Evolutionary conservation across 1,140 invertebrate species (phyloP).

Genomic region (Eumaeus atala): DNA sequence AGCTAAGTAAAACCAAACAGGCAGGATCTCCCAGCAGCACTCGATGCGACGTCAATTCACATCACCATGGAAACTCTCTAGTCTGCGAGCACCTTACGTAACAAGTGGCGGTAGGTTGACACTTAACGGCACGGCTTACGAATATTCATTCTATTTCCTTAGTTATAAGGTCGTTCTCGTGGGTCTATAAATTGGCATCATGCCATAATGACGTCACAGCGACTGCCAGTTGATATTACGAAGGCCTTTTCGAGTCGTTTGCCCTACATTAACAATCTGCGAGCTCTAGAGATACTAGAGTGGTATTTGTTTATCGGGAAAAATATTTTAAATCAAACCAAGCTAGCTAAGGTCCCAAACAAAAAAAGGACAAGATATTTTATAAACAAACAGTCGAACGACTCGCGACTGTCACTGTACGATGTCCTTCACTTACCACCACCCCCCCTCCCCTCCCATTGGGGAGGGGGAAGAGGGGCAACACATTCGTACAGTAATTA

Average conservation of each 20-base stretch:
- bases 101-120: background rate
- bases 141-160: background rate
- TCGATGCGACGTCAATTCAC: background rate
- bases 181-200: background rate
- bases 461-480: too few species aligned
- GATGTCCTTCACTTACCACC: too few species aligned
- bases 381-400: too few species aligned
- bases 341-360: too few species aligned
- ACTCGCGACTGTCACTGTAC: too few species aligned
- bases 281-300: too few species aligned
- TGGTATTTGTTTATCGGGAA: too few species aligned
- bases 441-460: too few species aligned
- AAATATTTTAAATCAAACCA: too few species aligned
- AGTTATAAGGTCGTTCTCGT: background rate
- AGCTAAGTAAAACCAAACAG: too few species aligned
- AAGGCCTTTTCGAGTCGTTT: conserved; percentile 5
- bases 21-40: background rate
- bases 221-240: background rate
- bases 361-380: too few species aligned
- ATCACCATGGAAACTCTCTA: background rate
- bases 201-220: background rate
- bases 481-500: too few species aligned
- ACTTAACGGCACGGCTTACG: background rate
- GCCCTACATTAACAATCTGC: background rate
- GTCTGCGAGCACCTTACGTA: background rate